Base-by-base conservation (phyloP, 2,797 vertebrate species). In the Malurus splendens region DNA sequence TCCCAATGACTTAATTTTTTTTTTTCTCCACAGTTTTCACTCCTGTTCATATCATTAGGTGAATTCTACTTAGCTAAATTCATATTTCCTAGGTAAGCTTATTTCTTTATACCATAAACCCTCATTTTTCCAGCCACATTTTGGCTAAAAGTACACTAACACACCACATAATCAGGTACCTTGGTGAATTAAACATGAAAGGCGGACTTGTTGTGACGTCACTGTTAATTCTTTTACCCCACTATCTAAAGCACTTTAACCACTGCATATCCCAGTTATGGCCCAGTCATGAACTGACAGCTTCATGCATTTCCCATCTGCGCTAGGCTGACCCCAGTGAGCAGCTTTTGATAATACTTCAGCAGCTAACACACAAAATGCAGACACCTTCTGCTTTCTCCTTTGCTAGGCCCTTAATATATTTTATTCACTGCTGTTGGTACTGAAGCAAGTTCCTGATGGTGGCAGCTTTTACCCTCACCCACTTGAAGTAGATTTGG, bases 211-310 rank as follows among this genome's bases (percentile, higher is more conserved):
- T 47, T 15, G 50, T 47, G 41, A 73, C 28, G 25, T 41, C 56
- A 42, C 15, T 27, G 28, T 32, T 44, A 41, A 9, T 20, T 57
- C 18, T 60, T 72, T 44, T 25, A 30, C 18, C 39, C n/a, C 3
- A 3, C 44, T 57, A 62, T 28, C 52, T 60, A 70, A 75, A 90
- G n/a, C 38, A 71, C 32, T 79, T 85, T 28, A 67, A 70, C 51
- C 54, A 24, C 4, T 33, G 23, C 0, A 1, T 5, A 13, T 45
- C n/a, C 32, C 60, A 55, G 7, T 24, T 36, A 38, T 0, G 3
- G 33, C 32, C 51, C 16, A 25, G 11, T 17, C 47, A 76, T 1
- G 2, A 75, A 70, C 14, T 52, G 42, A 38, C n/a, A 82, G 42
- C 15, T 64, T 79, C 5, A n/a, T 14, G 24, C 12, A 50, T 60